A percentile compares a stretch with the other conserved stretches of the same genome.
Evolutionary conservation across 2,888 invertebrate genomes (phyloP).

Genomic region (Brassicogethes aeneus): DNA sequence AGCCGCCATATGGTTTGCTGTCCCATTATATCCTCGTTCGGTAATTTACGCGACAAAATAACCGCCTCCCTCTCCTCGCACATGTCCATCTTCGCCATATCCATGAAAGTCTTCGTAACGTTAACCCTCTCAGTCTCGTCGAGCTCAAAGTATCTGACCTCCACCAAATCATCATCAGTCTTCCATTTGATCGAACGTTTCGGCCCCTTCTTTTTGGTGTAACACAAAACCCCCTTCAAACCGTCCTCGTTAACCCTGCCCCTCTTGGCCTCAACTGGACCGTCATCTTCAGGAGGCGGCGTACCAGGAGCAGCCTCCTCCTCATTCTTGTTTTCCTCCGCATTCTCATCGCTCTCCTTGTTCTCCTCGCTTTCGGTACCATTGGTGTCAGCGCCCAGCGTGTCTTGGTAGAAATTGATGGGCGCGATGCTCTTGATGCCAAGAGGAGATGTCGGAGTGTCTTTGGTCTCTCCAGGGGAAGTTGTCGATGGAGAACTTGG

Average conservation of each 20-base stretch:
- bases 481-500: constrained; percentile 30
- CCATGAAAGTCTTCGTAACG: constrained; percentile 83
- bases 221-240: constrained; percentile 64
- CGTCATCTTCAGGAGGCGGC: constrained; percentile 37
- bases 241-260: constrained; percentile 43
- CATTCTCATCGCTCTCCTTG: constrained; percentile 19
- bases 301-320: constrained; percentile 14
- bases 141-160: constrained; percentile 83
- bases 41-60: constrained; percentile 65
- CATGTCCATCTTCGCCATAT: constrained; percentile 86
- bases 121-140: constrained; percentile 95
- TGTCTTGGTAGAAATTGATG: constrained; percentile 84
- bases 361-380: constrained; percentile 33
- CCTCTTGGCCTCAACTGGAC: constrained; percentile 20
- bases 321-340: constrained; percentile 13
- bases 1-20: constrained; percentile 70
- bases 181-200: constrained; percentile 73
- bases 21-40: constrained; percentile 72
- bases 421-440: constrained; percentile 47
- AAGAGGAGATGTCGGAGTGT: constrained; percentile 25
- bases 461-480: constrained; percentile 8
- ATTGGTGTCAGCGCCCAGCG: constrained; percentile 45
- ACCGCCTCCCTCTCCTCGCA: constrained; percentile 78
- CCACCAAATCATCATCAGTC: constrained; percentile 68
- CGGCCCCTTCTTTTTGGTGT: constrained; percentile 66